Evolutionary conservation across 2,113 vertebrate species (phyloP).

Genomic region (Saguinus imperator): DNA sequence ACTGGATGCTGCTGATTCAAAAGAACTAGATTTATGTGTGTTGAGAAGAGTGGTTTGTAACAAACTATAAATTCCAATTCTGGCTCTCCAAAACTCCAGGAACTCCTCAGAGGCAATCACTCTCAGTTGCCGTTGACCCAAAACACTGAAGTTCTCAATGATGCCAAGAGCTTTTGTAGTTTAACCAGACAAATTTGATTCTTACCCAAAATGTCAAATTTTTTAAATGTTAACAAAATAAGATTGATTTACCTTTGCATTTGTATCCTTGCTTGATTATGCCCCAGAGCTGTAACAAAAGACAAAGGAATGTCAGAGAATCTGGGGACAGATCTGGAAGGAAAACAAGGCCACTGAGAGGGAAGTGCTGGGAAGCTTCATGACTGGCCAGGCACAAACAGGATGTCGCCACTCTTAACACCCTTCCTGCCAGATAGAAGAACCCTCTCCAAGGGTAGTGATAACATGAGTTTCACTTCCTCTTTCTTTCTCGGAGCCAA

Average conservation of each 20-base stretch:
- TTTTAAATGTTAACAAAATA: background rate
- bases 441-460: slow-evolving; percentile 50
- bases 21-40: background rate
- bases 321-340: slow-evolving; percentile 79
- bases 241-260: slow-evolving; percentile 93
- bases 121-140: background rate
- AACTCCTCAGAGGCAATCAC: background rate
- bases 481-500: slow-evolving; percentile 66
- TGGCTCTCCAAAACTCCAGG: background rate
- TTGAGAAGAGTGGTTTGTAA: background rate
- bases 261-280: slow-evolving; percentile 99
- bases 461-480: slow-evolving; percentile 63
- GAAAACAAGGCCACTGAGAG: slow-evolving; percentile 80
- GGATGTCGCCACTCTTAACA: slow-evolving; percentile 88
- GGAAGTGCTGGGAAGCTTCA: slow-evolving; percentile 74
- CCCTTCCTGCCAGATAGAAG: slow-evolving; percentile 86
- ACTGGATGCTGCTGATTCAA: background rate
- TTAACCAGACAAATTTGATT: background rate
- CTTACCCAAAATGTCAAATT: slow-evolving; percentile 13
- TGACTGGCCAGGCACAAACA: slow-evolving; percentile 85
- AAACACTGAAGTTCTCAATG: background rate
- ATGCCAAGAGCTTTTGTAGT: background rate
- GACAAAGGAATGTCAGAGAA: slow-evolving; percentile 77
- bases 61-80: background rate
- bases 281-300: slow-evolving; percentile 95